Conservation (phyloP, 2,888 invertebrate species). For the Cryptocheilus praepositus region DNA sequence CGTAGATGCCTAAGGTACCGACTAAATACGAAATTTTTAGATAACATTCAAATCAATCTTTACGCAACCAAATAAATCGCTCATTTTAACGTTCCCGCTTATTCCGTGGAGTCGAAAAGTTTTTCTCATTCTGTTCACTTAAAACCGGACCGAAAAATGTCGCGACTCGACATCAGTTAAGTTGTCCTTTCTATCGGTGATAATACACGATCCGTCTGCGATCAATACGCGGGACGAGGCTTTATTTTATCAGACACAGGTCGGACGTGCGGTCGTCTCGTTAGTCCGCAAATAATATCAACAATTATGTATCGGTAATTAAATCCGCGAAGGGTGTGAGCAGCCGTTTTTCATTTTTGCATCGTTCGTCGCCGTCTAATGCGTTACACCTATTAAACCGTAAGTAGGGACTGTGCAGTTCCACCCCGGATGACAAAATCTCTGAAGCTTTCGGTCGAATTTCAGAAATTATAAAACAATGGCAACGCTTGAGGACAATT, state of each 20-base stretch:
- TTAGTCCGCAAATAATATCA: conserved; percentile 13
- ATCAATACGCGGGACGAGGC: conserved; percentile 52
- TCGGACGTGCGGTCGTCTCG: conserved; percentile 31
- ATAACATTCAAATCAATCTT: too few relatives aligned
- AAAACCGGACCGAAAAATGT: too few relatives aligned
- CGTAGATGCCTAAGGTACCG: too few relatives aligned
- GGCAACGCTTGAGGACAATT: conserved; percentile 69
- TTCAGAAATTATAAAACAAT: conserved; percentile 49
- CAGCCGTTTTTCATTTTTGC: conserved; percentile 33
- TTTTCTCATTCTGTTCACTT: too few relatives aligned
- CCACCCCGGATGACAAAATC: not conserved
- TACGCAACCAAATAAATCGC: too few relatives aligned
- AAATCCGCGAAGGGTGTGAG: conserved; percentile 18
- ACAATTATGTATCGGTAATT: conserved; percentile 48
- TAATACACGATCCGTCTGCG: conserved; percentile 36
- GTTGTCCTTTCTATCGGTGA: conserved; percentile 23
- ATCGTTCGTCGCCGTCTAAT: conserved; percentile 23
- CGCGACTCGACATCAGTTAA: too few relatives aligned
- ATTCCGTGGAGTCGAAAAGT: too few relatives aligned
- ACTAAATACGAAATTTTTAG: too few relatives aligned
- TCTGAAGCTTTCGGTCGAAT: not conserved
- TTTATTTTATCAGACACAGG: conserved; percentile 47
- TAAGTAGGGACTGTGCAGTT: conserved; percentile 25
- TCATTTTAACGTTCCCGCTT: too few relatives aligned
- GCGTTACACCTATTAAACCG: conserved; percentile 28